These are phyloP conservation scores for Myotis vivesi DNA, from an alignment of 2,797 vertebrate genomes.

Conservation along the genomic window DNA sequence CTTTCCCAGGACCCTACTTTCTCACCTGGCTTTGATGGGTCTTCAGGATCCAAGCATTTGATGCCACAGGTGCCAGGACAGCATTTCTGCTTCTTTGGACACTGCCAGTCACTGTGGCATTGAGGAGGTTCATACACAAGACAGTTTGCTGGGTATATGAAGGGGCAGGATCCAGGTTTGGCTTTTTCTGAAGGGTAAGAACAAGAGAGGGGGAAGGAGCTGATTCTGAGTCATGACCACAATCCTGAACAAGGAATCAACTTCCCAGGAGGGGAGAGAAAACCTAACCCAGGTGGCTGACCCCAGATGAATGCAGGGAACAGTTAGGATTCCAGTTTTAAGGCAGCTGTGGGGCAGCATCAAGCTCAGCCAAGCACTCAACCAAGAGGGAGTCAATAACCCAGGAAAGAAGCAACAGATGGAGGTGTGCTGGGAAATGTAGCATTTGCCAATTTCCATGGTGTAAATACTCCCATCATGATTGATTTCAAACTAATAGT, in stretches of 20 bases:
- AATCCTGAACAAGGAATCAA: background rate
- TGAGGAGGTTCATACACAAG: background rate
- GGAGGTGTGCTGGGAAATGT: background rate
- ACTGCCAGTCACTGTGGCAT: background rate
- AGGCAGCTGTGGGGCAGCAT: background rate
- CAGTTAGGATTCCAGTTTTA: background rate
- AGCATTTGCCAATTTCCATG: background rate
- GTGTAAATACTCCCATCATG: background rate
- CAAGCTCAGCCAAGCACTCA: background rate
- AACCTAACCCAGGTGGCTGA: background rate
- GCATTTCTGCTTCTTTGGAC: background rate
- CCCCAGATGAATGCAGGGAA: background rate
- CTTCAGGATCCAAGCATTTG: background rate
- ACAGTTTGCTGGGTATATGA: rapidly evolving
- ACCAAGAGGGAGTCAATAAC: background rate
- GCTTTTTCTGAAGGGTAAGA: background rate
- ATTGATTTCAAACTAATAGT: background rate
- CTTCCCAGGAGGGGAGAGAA: background rate
- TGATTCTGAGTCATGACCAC: background rate
- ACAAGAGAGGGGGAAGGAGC: background rate
- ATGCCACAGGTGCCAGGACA: background rate
- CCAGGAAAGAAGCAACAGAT: background rate
- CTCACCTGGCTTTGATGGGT: background rate
- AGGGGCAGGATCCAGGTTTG: background rate
- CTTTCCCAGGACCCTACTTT: background rate